Base-by-base conservation (phyloP, 2,797 vertebrate genomes). In the Todus mexicanus region DNA sequence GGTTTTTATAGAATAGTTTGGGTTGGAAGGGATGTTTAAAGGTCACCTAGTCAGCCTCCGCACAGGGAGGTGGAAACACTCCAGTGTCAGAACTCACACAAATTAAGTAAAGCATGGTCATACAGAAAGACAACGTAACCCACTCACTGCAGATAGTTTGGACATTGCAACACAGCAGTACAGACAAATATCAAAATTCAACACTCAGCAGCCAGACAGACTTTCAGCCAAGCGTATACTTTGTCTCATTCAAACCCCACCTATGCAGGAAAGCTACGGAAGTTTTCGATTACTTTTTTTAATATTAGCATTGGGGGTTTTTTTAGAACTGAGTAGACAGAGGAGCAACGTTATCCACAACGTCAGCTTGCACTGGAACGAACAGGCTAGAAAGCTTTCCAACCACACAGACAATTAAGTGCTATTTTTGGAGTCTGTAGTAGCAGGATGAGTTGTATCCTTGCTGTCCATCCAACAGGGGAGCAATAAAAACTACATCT, bases 131-230 rank as follows among this genome's bases (percentile, higher is more conserved):
- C 86, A 73, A 47, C 1, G 20, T 42, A 87, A 83, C 64, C 40
- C 51, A 73, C n/a, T 80, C 69, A 78, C 54, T 78, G 76, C 50
- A 88, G 76, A 54, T 40, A 66, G n/a, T 79, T 89, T 50, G 75
- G 83, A 93, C 90, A 77, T 48, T 84, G 83, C 79, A 89, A 95
- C 75, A 92, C 79, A 86, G 87, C 35, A 92, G 38, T 85, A 80
- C 85, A 93, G 92, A 94, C 91, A 89, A 93, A 93, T 76, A 72
- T 21, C 60, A 40, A 87, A 89, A 91, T 69, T 77, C 54, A 85
- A 74, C 31, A 27, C 38, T 89, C 76, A 91, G 89, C 82, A 72
- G 61, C 82, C 85, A 48, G 87, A 91, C 54, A 89, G 69, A 61
- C 57, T 87, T 90, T 94, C 75, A 87, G 91, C 54, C 65, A 85